Conservation (phyloP, 1,140 invertebrate species). For the Ceratina japonica region DNA sequence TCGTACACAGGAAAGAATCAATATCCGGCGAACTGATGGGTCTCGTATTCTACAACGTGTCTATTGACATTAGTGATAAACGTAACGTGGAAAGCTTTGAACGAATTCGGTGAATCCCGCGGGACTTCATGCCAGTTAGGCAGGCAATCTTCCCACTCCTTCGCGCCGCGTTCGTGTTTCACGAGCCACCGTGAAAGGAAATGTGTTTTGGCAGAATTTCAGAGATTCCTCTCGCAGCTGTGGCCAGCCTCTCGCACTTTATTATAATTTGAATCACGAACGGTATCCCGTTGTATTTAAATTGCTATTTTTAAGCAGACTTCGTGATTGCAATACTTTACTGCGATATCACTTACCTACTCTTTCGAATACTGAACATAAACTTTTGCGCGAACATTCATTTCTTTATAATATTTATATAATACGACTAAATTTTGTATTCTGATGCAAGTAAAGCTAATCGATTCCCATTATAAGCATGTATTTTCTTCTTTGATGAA, state of each 20-base stretch:
- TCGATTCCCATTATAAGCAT: too few species aligned
- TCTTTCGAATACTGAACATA: constrained; percentile 23
- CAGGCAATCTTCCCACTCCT: constrained; percentile 49
- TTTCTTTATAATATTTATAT: too few species aligned
- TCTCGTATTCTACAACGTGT: constrained; percentile 45
- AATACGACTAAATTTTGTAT: too few species aligned
- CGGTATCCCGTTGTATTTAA: background rate
- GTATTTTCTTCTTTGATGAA: too few species aligned
- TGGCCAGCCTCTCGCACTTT: constrained; percentile 28
- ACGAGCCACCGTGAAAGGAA: constrained; percentile 40
- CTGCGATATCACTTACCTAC: background rate
- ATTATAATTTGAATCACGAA: constrained; percentile 44
- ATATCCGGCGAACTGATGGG: constrained; percentile 30
- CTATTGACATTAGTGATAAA: constrained; percentile 53
- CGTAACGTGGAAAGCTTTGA: constrained; percentile 48
- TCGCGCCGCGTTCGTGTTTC: constrained; percentile 40
- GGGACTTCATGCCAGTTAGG: constrained; percentile 51
- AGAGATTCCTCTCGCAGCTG: constrained; percentile 42
- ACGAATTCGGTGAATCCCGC: constrained; percentile 44
- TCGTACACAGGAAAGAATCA: constrained; percentile 28
- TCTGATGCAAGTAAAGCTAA: too few species aligned
- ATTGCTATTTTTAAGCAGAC: background rate
- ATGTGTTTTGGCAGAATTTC: constrained; percentile 53
- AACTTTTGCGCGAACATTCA: too few species aligned
- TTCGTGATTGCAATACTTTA: background rate